Evolutionary conservation across 1,140 invertebrate species (phyloP).

Genomic region (Zaprionus vittiger): DNA sequence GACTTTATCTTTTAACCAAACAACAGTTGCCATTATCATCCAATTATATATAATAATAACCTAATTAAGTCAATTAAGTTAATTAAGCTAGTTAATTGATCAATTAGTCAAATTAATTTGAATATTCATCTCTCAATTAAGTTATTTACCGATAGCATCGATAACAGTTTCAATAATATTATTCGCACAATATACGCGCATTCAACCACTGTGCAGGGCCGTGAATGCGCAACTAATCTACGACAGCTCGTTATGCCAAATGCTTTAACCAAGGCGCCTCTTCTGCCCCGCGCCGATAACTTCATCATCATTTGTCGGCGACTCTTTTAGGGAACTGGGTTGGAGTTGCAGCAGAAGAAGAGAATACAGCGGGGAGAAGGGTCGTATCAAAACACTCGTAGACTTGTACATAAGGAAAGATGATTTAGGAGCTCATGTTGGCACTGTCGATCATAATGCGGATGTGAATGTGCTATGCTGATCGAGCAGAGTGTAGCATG

Average conservation of each 20-base stretch:
- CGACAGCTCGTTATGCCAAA: conserved; percentile 54
- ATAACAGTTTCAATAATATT: conserved; percentile 8
- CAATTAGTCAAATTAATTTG: background rate
- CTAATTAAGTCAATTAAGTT: too few species aligned
- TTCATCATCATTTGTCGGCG: conserved; percentile 76
- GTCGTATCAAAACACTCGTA: conserved; percentile 42
- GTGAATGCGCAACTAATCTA: conserved; percentile 40
- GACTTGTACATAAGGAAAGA: conserved; percentile 62
- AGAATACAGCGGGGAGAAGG: background rate
- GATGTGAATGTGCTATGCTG: conserved; percentile 54
- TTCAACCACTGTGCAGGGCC: conserved; percentile 34
- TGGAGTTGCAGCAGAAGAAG: background rate
- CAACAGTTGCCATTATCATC: too few species aligned
- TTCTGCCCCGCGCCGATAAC: conserved; percentile 33
- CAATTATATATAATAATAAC: too few species aligned
- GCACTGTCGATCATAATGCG: conserved; percentile 56
- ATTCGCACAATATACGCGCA: conserved; percentile 6
- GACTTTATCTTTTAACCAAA: too few species aligned
- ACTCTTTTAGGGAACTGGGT: conserved; percentile 36
- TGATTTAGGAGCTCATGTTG: conserved; percentile 58
- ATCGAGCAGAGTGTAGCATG: conserved; percentile 25
- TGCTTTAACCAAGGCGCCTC: conserved; percentile 40
- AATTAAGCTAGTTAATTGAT: too few species aligned
- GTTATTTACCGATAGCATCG: background rate
- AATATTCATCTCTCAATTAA: background rate